phyloP scores from a whole-genome alignment of 2,888 invertebrate genomes.

The Diabrotica balteata region DNA sequence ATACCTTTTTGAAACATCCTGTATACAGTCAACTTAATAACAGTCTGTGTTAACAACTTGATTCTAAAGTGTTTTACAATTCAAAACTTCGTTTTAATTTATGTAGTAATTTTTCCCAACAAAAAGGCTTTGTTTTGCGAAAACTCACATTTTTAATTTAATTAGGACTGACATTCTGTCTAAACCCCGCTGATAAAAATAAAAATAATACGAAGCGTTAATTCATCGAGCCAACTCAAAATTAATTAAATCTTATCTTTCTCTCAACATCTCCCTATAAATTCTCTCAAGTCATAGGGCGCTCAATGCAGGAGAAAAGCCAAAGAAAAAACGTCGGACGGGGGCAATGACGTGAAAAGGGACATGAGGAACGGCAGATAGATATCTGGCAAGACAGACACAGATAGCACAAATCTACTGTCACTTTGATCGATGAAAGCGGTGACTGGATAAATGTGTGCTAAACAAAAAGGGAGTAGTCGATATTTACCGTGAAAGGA shows the following conservation, averaged over 20 bases:
- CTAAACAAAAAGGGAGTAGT: conserved; percentile 56
- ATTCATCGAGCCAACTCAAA: conserved; percentile 16
- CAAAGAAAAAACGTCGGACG: conserved; percentile 23
- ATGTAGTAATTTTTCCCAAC: too few relatives aligned
- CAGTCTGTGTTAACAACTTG: too few relatives aligned
- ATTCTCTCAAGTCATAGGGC: conserved; percentile 30
- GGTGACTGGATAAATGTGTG: conserved; percentile 56
- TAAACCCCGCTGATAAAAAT: background rate
- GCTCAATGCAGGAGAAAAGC: conserved; percentile 29
- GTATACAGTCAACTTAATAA: too few relatives aligned
- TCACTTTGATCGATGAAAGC: conserved; percentile 57
- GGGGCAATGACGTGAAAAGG: conserved; percentile 53
- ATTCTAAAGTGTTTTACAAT: background rate
- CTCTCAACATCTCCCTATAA: conserved; percentile 27
- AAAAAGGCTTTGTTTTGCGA: too few relatives aligned
- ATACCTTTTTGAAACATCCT: too few relatives aligned
- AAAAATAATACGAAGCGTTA: background rate
- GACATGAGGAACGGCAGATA: conserved; percentile 54
- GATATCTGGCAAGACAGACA: conserved; percentile 56
- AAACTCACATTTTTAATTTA: too few relatives aligned
- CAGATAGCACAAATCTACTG: conserved; percentile 59
- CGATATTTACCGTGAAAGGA: conserved; percentile 55
- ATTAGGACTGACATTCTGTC: too few relatives aligned
- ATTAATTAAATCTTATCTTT: conserved; percentile 32
- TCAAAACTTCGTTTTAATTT: too few relatives aligned